Evolutionary conservation across 2,113 vertebrate species (phyloP).

Genomic region (Condylura cristata): DNA sequence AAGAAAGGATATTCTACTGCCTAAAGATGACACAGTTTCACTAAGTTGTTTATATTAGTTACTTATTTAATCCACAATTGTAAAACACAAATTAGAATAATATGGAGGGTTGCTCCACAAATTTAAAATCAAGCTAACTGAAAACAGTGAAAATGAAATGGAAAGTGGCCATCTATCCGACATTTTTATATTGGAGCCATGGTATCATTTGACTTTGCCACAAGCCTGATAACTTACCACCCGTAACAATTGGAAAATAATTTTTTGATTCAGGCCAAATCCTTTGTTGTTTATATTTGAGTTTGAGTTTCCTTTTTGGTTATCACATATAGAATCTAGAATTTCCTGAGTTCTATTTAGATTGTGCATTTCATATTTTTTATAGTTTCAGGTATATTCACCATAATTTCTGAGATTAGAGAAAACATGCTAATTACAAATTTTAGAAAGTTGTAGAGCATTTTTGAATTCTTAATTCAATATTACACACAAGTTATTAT

Average conservation of each 20-base stretch:
- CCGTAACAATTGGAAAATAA: neutral
- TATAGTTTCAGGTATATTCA: constrained; percentile 22
- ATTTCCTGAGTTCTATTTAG: constrained; percentile 22
- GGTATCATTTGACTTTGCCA: neutral
- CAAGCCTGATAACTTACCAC: neutral
- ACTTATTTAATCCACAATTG: constrained; percentile 21
- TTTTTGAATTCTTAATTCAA: neutral
- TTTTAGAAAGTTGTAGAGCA: neutral
- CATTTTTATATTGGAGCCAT: neutral
- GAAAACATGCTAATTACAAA: neutral
- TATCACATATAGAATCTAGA: neutral
- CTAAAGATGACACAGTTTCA: neutral
- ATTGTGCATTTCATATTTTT: neutral
- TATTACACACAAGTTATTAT: neutral
- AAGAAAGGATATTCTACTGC: neutral
- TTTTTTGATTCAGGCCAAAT: neutral
- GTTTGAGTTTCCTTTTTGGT: neutral
- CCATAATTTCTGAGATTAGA: neutral
- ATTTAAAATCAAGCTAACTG: constrained; percentile 14
- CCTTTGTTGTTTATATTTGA: neutral
- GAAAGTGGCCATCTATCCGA: neutral
- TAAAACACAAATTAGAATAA: neutral
- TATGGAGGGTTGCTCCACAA: neutral
- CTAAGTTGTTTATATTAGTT: neutral
- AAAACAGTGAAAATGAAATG: neutral